Base-by-base conservation (phyloP, 23 tunicate species). In the Diplosoma virens region DNA sequence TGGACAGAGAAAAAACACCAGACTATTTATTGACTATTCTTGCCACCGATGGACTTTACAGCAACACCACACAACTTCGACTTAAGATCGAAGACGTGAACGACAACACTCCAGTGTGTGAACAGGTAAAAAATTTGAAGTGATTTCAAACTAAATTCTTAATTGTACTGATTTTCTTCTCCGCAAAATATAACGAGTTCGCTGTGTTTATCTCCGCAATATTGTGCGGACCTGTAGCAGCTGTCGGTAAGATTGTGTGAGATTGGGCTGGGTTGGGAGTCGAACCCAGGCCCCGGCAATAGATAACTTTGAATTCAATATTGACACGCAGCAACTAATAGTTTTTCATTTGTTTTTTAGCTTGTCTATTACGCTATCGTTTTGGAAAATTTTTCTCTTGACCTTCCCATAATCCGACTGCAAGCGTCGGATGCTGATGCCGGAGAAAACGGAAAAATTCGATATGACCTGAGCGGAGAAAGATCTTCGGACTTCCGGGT, bases 61-160 rank as follows among this genome's bases (percentile, higher is more conserved):
- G 66, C 54, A 67, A 16, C 29, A 66, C 67, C 1, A 67, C 82
- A 1, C 26, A 14, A 28, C 75, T 84, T 17, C 23, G 28, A 30
- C 48, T 84, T 2, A 9, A 29, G 30, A 58, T 87, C 16, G 54
- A 33, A 1, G 94, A 87, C 30, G 75, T 63, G 30, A 87, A 87
- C 34, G 94, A 87, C 33, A 87, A 87, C 37, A 21, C 86, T 32
- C 94, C 94, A 0, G 22, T 28, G 16, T 82, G 87, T 52, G 32
- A 72, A 26, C 87, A 82, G 87, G 87, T 82, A 4, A 11, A n/a
- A n/a, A n/a, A n/a, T n/a, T n/a, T n/a, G n/a, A n/a, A n/a, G n/a
- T n/a, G n/a, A n/a, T n/a, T n/a, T n/a, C n/a, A n/a, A n/a, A n/a
- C n/a, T n/a, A n/a, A n/a, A n/a, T n/a, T n/a, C n/a, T n/a, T n/a